A percentile compares a stretch with the other conserved stretches of the same genome.
Conservation (phyloP, 2,797 vertebrate species). For the Micropoecilia bifurca region DNA sequence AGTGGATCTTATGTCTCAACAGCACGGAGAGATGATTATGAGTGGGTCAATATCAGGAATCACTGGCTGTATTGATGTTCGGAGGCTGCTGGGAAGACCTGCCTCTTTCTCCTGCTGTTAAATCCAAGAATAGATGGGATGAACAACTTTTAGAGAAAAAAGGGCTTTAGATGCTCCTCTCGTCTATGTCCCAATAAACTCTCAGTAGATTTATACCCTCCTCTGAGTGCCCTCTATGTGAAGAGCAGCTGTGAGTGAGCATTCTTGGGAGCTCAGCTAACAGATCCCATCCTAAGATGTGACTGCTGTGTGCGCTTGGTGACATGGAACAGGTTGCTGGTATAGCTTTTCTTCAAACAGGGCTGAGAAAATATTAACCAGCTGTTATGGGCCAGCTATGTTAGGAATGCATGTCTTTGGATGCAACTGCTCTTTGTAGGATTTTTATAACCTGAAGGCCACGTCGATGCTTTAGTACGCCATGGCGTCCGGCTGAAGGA, state of each 20-base stretch:
- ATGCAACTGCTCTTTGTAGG: constrained; percentile 45
- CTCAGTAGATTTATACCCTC: constrained; percentile 23
- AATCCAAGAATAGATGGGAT: constrained; percentile 30
- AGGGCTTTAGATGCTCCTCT: constrained; percentile 19
- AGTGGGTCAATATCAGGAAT: constrained; percentile 57
- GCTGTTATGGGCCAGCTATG: constrained; percentile 69
- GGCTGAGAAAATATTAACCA: constrained; percentile 73
- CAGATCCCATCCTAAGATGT: constrained; percentile 11
- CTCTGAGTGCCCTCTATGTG: constrained; percentile 11
- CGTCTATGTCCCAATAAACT: constrained; percentile 12
- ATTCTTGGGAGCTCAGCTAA: constrained; percentile 41
- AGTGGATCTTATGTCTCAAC: constrained; percentile 40
- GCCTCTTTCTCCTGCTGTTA: constrained; percentile 23
- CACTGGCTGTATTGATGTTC: constrained; percentile 59
- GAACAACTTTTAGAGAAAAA: constrained; percentile 19
- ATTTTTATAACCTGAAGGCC: constrained; percentile 58
- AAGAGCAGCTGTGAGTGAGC: constrained; percentile 39
- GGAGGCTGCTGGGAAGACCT: constrained; percentile 32
- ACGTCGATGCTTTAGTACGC: constrained; percentile 26
- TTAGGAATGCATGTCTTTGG: constrained; percentile 72
- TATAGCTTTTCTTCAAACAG: constrained; percentile 39
- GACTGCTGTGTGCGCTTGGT: constrained; percentile 7
- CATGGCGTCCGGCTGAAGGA: constrained; percentile 19
- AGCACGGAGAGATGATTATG: constrained; percentile 55
- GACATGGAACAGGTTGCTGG: constrained; percentile 32